These are phyloP conservation scores for Lycaena phlaeas DNA, from an alignment of 2,888 invertebrate genomes.

Conservation along the genomic window DNA sequence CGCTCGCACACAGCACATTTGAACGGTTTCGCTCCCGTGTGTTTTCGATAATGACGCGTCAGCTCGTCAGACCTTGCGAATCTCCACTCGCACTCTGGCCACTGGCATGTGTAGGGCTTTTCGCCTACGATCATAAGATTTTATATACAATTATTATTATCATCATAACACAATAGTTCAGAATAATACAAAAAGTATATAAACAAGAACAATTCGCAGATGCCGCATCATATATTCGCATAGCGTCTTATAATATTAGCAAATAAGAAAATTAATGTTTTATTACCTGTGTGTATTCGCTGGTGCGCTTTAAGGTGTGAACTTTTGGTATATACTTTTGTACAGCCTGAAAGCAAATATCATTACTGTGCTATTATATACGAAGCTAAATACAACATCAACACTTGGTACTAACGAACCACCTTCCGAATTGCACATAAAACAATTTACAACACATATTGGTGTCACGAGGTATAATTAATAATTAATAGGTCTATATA, in stretches of 20 bases:
- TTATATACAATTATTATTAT: too few relatives aligned
- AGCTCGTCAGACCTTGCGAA: conserved; percentile 97
- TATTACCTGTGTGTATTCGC: conserved; percentile 95
- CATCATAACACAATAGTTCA: too few relatives aligned
- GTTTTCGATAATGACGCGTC: conserved; percentile 96
- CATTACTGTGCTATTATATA: not conserved
- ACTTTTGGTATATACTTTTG: conserved; percentile 98
- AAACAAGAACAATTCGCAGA: conserved; percentile 13
- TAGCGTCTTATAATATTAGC: conserved; percentile 7
- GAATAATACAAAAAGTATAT: too few relatives aligned
- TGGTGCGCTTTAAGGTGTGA: conserved; percentile 98
- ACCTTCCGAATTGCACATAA: too few relatives aligned
- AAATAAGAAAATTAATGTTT: conserved; percentile 10
- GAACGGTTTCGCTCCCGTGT: conserved; percentile 97
- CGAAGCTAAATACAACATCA: not conserved
- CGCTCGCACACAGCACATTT: conserved; percentile 96
- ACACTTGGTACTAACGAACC: too few relatives aligned
- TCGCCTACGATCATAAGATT: conserved; percentile 91
- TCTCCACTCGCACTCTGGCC: conserved; percentile 98
- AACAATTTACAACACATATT: too few relatives aligned
- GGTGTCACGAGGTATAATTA: too few relatives aligned
- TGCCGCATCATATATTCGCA: conserved; percentile 15
- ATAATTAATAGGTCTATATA: too few relatives aligned
- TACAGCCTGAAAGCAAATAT: conserved; percentile 82
- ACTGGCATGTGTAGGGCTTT: conserved; percentile 97